Conservation (phyloP, 2,113 vertebrate species). For the Cololabis saira region DNA sequence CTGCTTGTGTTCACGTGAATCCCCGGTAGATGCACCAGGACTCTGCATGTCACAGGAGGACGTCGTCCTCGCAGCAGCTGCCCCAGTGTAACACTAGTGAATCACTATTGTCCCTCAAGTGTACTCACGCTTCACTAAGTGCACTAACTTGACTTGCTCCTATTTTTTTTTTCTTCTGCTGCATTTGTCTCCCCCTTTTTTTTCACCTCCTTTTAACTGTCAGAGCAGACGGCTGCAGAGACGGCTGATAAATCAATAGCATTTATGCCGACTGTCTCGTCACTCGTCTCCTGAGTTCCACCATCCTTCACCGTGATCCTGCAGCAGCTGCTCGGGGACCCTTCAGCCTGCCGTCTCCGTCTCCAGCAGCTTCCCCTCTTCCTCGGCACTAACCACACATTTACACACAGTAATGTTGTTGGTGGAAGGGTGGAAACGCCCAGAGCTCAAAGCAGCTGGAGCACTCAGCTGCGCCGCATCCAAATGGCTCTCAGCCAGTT, state of each 20-base stretch:
- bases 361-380: background rate
- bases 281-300: constrained; percentile 34
- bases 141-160: constrained; percentile 45
- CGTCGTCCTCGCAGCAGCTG: constrained; percentile 26
- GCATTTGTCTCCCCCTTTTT: constrained; percentile 20
- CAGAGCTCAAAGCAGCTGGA: constrained; percentile 3
- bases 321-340: constrained; percentile 41
- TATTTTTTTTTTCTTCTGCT: background rate
- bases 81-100: constrained; percentile 52
- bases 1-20: no score
- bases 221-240: background rate
- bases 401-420: background rate
- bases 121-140: constrained; percentile 53
- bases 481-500: constrained; percentile 20
- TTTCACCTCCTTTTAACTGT: constrained; percentile 22
- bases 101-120: constrained; percentile 56
- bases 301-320: constrained; percentile 41
- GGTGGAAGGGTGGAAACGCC: constrained; percentile 39
- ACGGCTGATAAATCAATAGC: constrained; percentile 56
- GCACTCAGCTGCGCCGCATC: constrained; percentile 24
- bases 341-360: background rate
- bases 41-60: constrained; percentile 53
- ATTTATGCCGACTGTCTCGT: constrained; percentile 32
- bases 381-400: background rate
- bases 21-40: no score